Evolutionary conservation across 2,888 invertebrate genomes (phyloP), one percentile per base, ranked within the genome.

Genomic region (Callyntrura guangdongensis): DNA sequence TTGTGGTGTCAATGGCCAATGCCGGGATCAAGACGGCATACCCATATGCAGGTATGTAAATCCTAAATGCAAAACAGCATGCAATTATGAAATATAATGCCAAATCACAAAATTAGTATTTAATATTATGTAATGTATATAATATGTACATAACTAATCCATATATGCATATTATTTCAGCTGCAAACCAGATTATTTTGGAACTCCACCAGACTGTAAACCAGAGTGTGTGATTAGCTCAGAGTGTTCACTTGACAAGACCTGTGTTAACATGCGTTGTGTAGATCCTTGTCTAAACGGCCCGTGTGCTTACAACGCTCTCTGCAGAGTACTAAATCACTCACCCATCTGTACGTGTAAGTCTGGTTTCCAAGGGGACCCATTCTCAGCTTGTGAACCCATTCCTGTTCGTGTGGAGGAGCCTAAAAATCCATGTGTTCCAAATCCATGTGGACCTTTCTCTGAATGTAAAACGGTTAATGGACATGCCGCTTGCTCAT

Each of bases 211-310:
- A 11, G 83, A 92, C 14, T 98, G 98, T 94, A 95, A 97, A 92
- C 98, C 98, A 6, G 97, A 98, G 95, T 98, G 98, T 95, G 96
- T 97, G 11, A 97, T 98, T n/a, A 98, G 97, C 94, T 97, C 97
- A 1, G 98, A 98, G 95, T 92, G 88, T 77, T 47, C 86, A 3
- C 11, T 87, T 45, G 97, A 98, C 90, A 96, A 97, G 93, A 98
- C 98, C 17, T 98, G 98, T 94, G 96, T 98, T 61, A 97, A 97
- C 94, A 97, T 97, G 94, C 97, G 97, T 95, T 98, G 98, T 94
- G 96, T 97, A 11, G 98, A 98, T 95, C 98, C 98, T 64, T 98
- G 98, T 94, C 97, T 90, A 11, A 87, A 96, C 82, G 97, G 97
- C 92, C 96, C 97, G 89, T 98, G 97, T 94, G 97, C 97, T 81